These are phyloP conservation scores for Hermetia illucens DNA, from an alignment of 1,140 invertebrate species.

Conservation along the genomic window DNA sequence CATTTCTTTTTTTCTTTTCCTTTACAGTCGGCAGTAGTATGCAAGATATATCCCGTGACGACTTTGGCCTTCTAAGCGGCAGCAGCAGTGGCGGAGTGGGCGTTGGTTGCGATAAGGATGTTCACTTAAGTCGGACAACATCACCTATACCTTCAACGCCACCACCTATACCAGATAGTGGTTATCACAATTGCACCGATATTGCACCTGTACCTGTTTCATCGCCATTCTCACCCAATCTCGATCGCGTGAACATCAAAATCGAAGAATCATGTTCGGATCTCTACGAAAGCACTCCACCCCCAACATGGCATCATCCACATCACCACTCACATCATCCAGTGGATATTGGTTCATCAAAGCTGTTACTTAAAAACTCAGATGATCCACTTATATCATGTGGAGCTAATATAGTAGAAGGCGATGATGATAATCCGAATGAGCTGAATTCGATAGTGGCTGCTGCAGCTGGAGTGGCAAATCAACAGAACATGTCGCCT, in stretches of 20 bases:
- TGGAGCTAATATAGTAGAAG: conserved; percentile 21
- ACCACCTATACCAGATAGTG: conserved; percentile 3
- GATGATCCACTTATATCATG: conserved; percentile 27
- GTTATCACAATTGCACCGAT: conserved; percentile 7
- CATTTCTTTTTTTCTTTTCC: conserved; percentile 1
- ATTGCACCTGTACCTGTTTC: conserved; percentile 14
- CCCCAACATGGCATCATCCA: background rate
- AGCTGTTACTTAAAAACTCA: conserved; percentile 21
- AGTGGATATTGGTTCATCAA: conserved; percentile 8
- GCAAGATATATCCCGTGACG: conserved; percentile 11
- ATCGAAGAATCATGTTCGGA: background rate
- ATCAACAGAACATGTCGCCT: background rate
- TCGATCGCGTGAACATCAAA: background rate
- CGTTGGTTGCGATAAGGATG: conserved; percentile 6
- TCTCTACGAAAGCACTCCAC: background rate
- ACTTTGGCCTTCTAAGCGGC: conserved; percentile 8
- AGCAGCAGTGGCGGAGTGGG: no score
- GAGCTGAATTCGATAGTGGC: conserved; percentile 8
- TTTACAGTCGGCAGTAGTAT: conserved; percentile 10
- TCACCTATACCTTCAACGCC: background rate
- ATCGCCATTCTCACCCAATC: conserved; percentile 2
- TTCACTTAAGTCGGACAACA: background rate
- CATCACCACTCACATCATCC: background rate
- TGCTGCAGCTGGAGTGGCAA: no score
- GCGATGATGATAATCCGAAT: conserved; percentile 21